Percentiles rank a stretch among this genome's conserved stretches.
Evolutionary conservation across 2,113 vertebrate genomes (phyloP).

Genomic region (Siphamia tubifer): DNA sequence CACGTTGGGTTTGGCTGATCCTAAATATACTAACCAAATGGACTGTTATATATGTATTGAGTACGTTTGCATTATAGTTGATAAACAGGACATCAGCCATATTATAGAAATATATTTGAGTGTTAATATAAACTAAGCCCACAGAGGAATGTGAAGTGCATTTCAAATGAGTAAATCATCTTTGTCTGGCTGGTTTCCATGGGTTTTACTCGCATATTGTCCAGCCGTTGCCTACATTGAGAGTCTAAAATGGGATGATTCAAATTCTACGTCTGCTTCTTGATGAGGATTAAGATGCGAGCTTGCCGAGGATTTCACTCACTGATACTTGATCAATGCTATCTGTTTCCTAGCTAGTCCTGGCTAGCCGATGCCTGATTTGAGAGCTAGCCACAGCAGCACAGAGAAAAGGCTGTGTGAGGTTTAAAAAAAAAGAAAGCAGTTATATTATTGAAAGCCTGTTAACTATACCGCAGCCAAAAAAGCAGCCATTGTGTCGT

Average conservation of each 20-base stretch:
- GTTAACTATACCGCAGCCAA: constrained; percentile 49
- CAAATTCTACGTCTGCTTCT: constrained; percentile 53
- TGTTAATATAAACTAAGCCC: too few species aligned
- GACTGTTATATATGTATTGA: too few species aligned
- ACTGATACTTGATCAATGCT: constrained; percentile 75
- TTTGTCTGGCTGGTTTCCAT: neutral
- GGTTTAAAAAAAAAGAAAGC: constrained; percentile 8
- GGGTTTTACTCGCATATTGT: neutral
- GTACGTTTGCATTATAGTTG: too few species aligned
- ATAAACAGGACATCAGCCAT: too few species aligned
- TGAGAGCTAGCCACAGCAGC: constrained; percentile 50
- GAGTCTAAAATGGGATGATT: constrained; percentile 50
- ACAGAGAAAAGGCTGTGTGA: constrained; percentile 8
- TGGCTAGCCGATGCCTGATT: constrained; percentile 53
- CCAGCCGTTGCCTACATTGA: constrained; percentile 19
- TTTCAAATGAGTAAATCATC: too few species aligned
- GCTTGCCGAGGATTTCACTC: constrained; percentile 54
- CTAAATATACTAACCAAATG: too few species aligned
- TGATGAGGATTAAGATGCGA: constrained; percentile 72
- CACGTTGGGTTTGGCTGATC: too few species aligned
- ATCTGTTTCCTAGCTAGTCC: constrained; percentile 62
- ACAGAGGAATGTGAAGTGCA: too few species aligned
- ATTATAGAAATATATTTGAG: too few species aligned
- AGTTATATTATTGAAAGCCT: constrained; percentile 63
- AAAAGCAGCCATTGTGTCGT: constrained; percentile 75